These are phyloP conservation scores for Betta splendens DNA, from an alignment of 2,797 vertebrate species.

Conservation along the genomic window DNA sequence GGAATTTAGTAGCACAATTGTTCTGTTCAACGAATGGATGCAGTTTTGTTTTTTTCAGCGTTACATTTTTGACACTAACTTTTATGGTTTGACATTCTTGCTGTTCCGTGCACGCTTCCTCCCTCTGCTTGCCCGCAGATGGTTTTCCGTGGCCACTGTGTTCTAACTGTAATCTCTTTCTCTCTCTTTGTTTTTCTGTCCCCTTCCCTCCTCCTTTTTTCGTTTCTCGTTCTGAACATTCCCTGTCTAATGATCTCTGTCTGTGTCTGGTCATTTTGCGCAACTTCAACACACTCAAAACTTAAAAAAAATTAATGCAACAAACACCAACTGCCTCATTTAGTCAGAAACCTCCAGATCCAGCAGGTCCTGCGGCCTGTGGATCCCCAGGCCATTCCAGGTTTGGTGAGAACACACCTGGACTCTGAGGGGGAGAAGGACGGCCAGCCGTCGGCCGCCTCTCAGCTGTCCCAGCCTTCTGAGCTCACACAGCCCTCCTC, in stretches of 20 bases:
- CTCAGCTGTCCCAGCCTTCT: constrained; percentile 83
- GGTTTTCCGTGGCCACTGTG: constrained; percentile 14
- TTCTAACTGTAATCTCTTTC: constrained; percentile 62
- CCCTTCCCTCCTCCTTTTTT: constrained; percentile 29
- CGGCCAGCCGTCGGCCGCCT: constrained; percentile 75
- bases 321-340: constrained; percentile 22
- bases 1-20: constrained; percentile 27
- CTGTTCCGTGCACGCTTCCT: constrained; percentile 68
- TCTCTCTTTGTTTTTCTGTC: constrained; percentile 60
- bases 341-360: constrained; percentile 88
- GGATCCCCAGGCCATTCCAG: constrained; percentile 87
- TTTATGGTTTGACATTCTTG: constrained; percentile 44
- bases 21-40: constrained; percentile 25
- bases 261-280: constrained; percentile 16
- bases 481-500: constrained; percentile 82
- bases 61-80: constrained; percentile 25
- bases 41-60: constrained; percentile 13
- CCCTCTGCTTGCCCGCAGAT: constrained; percentile 9
- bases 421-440: constrained; percentile 84
- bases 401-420: constrained; percentile 83
- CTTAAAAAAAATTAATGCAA: too few relatives aligned
- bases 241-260: constrained; percentile 23
- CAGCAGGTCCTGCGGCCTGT: constrained; percentile 86
- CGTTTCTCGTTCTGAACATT: constrained; percentile 29
- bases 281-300: constrained; percentile 8